Percentiles rank a stretch among this genome's conserved stretches.
These are phyloP conservation scores for Bicyclus anynana DNA, from an alignment of 1,140 invertebrate species.

Conservation along the genomic window DNA sequence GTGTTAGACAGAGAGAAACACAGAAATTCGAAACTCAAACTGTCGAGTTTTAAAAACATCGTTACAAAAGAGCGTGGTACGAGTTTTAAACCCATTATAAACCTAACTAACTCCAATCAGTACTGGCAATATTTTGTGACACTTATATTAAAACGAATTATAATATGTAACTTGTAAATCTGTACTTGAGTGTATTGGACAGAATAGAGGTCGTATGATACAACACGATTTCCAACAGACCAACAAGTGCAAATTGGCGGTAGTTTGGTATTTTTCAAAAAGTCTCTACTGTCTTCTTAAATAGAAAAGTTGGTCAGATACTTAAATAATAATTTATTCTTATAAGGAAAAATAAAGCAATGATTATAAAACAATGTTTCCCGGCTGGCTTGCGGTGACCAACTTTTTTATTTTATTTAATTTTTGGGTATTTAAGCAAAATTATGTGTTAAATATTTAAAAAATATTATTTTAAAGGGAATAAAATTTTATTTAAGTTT, in stretches of 20 bases:
- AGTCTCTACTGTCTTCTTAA: neutral
- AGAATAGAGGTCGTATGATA: conserved; percentile 65
- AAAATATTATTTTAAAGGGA: no score
- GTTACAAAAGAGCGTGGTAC: no score
- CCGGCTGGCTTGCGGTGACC: neutral
- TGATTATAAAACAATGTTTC: neutral
- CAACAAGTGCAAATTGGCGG: neutral
- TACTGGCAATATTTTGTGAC: conserved; percentile 72
- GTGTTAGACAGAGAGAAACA: no score
- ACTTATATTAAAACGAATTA: conserved; percentile 50
- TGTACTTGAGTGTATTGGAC: conserved; percentile 67
- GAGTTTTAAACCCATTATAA: conserved; percentile 62
- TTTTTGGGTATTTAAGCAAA: no score
- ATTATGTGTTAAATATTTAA: no score
- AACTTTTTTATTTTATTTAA: neutral
- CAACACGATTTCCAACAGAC: conserved; percentile 28
- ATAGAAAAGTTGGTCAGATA: neutral
- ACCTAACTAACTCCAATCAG: conserved; percentile 48
- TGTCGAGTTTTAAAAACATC: no score
- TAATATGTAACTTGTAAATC: conserved; percentile 52
- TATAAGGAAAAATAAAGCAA: neutral
- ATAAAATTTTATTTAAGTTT: no score
- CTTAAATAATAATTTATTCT: neutral
- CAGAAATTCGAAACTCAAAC: no score
- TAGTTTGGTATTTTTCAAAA: neutral